phyloP scores from a whole-genome alignment of 2,888 invertebrate species.

The Ephialtes manifestator region DNA sequence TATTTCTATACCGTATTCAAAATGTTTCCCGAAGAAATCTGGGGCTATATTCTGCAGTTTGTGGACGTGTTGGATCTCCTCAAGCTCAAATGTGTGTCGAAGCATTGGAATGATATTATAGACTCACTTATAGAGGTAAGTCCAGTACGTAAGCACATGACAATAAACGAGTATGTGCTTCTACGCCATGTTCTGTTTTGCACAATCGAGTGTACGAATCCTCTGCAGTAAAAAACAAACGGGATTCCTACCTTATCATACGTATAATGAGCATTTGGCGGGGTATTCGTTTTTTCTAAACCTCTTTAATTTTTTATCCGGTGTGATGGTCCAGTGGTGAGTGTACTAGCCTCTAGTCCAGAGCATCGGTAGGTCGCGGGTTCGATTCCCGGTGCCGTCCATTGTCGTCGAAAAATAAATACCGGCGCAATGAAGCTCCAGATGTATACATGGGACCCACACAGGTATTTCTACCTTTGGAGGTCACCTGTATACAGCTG shows the following conservation, averaged over 20 bases:
- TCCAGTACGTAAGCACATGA: neutral
- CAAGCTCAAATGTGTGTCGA: neutral
- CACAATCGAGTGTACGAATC: neutral
- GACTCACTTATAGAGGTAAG: neutral
- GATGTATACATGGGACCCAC: too few species aligned
- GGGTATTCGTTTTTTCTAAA: neutral
- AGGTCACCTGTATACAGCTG: too few species aligned
- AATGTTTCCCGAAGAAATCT: conserved; percentile 14
- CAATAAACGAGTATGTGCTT: neutral
- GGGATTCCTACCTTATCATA: neutral
- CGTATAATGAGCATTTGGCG: neutral
- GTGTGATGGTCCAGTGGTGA: too few species aligned
- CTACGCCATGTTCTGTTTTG: neutral
- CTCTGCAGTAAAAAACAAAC: neutral
- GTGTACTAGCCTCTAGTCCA: too few species aligned
- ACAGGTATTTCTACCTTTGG: too few species aligned
- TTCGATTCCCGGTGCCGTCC: too few species aligned
- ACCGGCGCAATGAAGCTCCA: too few species aligned
- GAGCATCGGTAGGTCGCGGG: too few species aligned
- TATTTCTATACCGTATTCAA: neutral
- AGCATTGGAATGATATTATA: conserved; percentile 18
- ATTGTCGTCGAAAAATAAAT: too few species aligned
- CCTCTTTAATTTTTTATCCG: neutral
- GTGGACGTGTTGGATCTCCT: neutral
- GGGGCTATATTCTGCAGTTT: conserved; percentile 1